phyloP scores from a whole-genome alignment of 2,797 vertebrate species.

The Ciconia nigra region DNA sequence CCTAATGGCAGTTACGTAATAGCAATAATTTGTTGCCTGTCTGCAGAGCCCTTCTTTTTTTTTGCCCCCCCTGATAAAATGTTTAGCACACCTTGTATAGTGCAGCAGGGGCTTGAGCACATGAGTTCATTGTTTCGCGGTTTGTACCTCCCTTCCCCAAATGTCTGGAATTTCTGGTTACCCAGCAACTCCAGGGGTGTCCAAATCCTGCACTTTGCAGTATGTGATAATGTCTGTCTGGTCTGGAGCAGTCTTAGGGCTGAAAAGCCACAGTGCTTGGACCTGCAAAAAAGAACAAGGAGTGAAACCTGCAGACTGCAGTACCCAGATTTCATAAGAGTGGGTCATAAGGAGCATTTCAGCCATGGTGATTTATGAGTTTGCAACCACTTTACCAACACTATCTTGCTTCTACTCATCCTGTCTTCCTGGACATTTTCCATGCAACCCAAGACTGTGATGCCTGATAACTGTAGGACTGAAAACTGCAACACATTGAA shows the following conservation, averaged over 20 bases:
- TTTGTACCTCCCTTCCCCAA: neutral
- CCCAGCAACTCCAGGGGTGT: neutral
- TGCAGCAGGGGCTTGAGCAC: neutral
- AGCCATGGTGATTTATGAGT: neutral
- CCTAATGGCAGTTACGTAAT: neutral
- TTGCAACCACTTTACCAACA: neutral
- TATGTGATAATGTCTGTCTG: neutral
- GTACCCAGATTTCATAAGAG: neutral
- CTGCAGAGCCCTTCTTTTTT: neutral
- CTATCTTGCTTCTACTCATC: neutral
- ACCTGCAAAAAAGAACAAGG: neutral
- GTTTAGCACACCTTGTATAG: neutral
- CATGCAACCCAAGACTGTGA: neutral
- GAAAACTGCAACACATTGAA: neutral
- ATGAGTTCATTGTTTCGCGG: neutral
- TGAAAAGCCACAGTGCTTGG: neutral
- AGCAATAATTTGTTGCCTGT: neutral
- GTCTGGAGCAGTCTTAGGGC: neutral
- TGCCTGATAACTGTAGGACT: neutral
- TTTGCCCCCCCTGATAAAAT: neutral
- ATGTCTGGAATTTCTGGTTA: slow-evolving; percentile 31
- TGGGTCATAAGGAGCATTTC: neutral
- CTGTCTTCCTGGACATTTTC: neutral
- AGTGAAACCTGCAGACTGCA: neutral
- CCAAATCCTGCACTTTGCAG: neutral